These are phyloP conservation scores for Caenorhabditis plicata DNA, from an alignment of 2,888 invertebrate species.

Conservation along the genomic window DNA sequence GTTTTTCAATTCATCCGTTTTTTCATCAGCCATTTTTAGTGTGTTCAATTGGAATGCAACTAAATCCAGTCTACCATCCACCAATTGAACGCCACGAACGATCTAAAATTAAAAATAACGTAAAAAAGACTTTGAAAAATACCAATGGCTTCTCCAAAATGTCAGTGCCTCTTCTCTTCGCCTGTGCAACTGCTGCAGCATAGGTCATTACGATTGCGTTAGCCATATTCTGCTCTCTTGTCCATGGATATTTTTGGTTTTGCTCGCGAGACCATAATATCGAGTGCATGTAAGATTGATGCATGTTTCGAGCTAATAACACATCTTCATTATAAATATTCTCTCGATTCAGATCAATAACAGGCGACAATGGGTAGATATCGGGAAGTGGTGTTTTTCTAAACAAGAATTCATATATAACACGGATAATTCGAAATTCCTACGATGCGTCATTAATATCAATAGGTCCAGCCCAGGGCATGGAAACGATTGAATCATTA, in stretches of 20 bases:
- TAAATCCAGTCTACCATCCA: slow-evolving; percentile 59
- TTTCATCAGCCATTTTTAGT: slow-evolving; percentile 66
- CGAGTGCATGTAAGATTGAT: slow-evolving; percentile 41
- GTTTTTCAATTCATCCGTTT: slow-evolving; percentile 51
- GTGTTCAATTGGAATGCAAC: slow-evolving; percentile 62
- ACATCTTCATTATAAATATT: slow-evolving; percentile 59
- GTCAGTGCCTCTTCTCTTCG: slow-evolving; percentile 25
- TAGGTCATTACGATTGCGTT: slow-evolving; percentile 60
- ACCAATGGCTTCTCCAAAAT: slow-evolving; percentile 42
- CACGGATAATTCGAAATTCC: background rate
- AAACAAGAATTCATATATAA: slow-evolving; percentile 9
- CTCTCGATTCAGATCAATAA: slow-evolving; percentile 54
- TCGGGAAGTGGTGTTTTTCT: slow-evolving; percentile 45
- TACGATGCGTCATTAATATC: slow-evolving; percentile 48
- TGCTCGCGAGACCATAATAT: slow-evolving; percentile 57
- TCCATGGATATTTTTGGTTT: slow-evolving; percentile 64
- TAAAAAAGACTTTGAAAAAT: background rate
- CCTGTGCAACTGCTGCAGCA: slow-evolving; percentile 59
- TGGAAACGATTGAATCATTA: slow-evolving; percentile 9
- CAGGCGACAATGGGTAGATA: slow-evolving; percentile 57
- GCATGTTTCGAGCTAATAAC: slow-evolving; percentile 30
- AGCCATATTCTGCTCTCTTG: slow-evolving; percentile 62
- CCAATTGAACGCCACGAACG: slow-evolving; percentile 58
- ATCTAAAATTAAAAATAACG: slow-evolving; percentile 28
- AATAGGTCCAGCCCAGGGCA: slow-evolving; percentile 38